A percentile compares a stretch with the other conserved stretches of the same genome.
Evolutionary conservation across 1,140 invertebrate species (phyloP).

Genomic region (Drosophila baimaii): DNA sequence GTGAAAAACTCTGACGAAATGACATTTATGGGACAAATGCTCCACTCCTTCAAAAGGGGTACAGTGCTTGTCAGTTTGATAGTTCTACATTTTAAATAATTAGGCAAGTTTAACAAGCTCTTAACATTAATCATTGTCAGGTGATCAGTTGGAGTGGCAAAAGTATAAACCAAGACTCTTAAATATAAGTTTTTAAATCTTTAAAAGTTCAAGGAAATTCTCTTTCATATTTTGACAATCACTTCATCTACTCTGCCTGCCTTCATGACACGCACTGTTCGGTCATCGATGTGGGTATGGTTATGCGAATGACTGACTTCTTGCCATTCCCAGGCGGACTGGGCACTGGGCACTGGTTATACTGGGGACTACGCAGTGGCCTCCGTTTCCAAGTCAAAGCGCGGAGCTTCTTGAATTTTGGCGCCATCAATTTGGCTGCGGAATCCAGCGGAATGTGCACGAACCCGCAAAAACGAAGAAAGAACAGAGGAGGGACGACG

Average conservation of each 20-base stretch:
- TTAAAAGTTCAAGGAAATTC: neutral
- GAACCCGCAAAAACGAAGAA: constrained; percentile 35
- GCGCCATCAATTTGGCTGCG: constrained; percentile 80
- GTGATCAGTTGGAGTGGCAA: neutral
- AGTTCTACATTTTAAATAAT: neutral
- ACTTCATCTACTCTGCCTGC: no score
- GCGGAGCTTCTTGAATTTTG: constrained; percentile 71
- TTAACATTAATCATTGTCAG: neutral
- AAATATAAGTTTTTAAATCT: neutral
- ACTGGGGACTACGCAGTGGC: constrained; percentile 18
- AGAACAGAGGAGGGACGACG: constrained; percentile 24
- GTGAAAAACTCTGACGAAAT: constrained; percentile 75
- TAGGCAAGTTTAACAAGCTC: no score
- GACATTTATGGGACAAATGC: constrained; percentile 82
- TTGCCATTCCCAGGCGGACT: constrained; percentile 43
- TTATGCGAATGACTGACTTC: constrained; percentile 56
- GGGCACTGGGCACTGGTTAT: constrained; percentile 7
- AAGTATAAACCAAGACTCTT: no score
- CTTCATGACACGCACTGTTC: constrained; percentile 16
- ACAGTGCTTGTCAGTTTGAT: constrained; percentile 16
- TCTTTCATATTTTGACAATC: no score
- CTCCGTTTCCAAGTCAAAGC: constrained; percentile 25
- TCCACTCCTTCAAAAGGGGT: constrained; percentile 65
- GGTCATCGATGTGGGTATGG: constrained; percentile 34
- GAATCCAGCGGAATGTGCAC: constrained; percentile 73